These are phyloP conservation scores for Gambusia holbrooki DNA, from an alignment of 2,113 vertebrate genomes.

Conservation along the genomic window DNA sequence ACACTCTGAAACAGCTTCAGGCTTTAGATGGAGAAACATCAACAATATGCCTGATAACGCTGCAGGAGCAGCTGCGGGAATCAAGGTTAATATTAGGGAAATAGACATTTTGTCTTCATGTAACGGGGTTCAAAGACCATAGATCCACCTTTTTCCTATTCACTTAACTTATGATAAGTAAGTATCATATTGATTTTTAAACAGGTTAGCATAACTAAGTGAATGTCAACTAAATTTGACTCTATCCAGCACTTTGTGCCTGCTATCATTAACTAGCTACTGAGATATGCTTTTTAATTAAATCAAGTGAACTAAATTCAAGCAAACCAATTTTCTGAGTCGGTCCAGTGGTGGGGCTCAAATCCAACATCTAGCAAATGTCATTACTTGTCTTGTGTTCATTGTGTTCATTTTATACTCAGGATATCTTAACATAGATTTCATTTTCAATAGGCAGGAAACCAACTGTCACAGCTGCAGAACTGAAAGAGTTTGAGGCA, in stretches of 20 bases:
- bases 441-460: slow-evolving; percentile 31
- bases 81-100: no score
- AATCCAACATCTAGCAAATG: neutral
- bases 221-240: neutral
- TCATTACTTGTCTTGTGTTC: neutral
- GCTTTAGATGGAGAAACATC: no score
- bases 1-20: no score
- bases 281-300: neutral
- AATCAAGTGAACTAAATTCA: no score
- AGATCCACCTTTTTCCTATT: no score
- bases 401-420: neutral
- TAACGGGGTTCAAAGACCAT: no score
- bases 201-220: neutral
- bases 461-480: slow-evolving; percentile 14
- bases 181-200: neutral
- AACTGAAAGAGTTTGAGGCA: slow-evolving; percentile 38
- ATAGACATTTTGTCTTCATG: no score
- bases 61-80: no score
- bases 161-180: slow-evolving; percentile 6
- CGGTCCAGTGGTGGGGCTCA: no score
- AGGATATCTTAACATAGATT: neutral
- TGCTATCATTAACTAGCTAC: neutral
- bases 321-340: neutral
- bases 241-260: no score
- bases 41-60: no score